Conservation (phyloP, 37 sponge, comb jelly and placozoan genomes). For the Aplysina aerophoba region DNA sequence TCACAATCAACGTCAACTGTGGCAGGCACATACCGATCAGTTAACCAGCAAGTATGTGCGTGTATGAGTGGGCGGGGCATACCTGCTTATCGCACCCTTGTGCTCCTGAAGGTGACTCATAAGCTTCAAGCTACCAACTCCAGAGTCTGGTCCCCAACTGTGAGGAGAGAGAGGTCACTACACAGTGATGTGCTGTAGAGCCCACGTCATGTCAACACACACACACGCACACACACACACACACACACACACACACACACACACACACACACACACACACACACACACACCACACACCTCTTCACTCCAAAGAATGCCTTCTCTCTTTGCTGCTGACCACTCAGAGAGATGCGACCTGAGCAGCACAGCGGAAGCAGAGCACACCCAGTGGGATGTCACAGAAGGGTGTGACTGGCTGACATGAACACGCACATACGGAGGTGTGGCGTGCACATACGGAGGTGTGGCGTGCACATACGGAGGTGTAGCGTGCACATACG, state of each 20-base stretch:
- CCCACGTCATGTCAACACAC: background rate
- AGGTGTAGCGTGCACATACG: too few relatives aligned
- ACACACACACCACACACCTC: conserved; percentile 41
- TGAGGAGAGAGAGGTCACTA: background rate
- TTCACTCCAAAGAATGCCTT: background rate
- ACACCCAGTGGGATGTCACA: too few relatives aligned
- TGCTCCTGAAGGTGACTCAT: conserved; percentile 93
- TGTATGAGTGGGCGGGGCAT: background rate
- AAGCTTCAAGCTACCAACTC: conserved; percentile 29
- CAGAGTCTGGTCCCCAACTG: conserved; percentile 2
- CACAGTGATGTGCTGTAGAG: background rate
- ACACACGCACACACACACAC: background rate
- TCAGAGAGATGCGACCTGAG: too few relatives aligned
- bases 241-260: background rate
- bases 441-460: too few relatives aligned
- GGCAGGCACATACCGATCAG: background rate
- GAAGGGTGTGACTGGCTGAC: too few relatives aligned
- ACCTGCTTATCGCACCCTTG: conserved; percentile 85
- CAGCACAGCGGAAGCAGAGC: too few relatives aligned
- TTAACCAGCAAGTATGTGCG: too few relatives aligned
- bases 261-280: background rate
- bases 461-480: too few relatives aligned
- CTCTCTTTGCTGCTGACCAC: background rate
- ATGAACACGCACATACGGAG: too few relatives aligned
- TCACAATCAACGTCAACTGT: background rate